Conservation (phyloP, 2,113 vertebrate genomes). For the Pontoporia blainvillei region DNA sequence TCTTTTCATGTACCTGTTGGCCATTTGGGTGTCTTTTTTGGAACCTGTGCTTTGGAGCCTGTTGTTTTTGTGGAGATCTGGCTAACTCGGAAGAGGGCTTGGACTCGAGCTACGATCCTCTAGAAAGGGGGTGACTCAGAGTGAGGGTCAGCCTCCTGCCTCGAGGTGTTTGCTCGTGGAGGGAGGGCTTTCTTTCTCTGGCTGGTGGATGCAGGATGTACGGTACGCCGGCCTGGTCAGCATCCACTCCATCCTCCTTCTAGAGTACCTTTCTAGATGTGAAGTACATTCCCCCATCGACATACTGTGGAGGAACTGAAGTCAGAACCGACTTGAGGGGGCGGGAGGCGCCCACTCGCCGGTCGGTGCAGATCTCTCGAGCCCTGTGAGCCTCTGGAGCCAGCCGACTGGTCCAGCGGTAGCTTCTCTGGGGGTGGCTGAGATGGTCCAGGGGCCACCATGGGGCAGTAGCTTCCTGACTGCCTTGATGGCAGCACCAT, state of each 20-base stretch:
- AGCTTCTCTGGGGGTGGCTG: background rate
- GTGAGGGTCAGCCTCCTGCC: background rate
- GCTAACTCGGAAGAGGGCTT: background rate
- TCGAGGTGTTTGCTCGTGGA: background rate
- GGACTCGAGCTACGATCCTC: background rate
- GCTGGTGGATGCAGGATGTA: background rate
- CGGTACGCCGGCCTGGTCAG: background rate
- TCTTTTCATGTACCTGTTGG: background rate
- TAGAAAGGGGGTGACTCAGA: background rate
- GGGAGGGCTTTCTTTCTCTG: background rate
- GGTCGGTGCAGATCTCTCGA: background rate
- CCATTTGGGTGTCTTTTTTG: background rate
- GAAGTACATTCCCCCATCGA: background rate
- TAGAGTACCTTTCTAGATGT: background rate
- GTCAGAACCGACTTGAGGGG: background rate
- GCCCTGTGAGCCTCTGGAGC: background rate
- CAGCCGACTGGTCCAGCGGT: background rate
- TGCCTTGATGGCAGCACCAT: background rate
- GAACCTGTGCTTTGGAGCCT: background rate
- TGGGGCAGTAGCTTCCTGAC: background rate
- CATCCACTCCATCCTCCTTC: background rate
- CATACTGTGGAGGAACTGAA: background rate
- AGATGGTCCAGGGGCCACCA: background rate
- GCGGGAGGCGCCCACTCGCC: rapidly evolving
- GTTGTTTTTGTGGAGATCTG: background rate